A percentile compares a stretch with the other conserved stretches of the same genome.
Evolutionary conservation across 2,888 invertebrate species (phyloP).

Genomic region (Amphiduros pacificus): DNA sequence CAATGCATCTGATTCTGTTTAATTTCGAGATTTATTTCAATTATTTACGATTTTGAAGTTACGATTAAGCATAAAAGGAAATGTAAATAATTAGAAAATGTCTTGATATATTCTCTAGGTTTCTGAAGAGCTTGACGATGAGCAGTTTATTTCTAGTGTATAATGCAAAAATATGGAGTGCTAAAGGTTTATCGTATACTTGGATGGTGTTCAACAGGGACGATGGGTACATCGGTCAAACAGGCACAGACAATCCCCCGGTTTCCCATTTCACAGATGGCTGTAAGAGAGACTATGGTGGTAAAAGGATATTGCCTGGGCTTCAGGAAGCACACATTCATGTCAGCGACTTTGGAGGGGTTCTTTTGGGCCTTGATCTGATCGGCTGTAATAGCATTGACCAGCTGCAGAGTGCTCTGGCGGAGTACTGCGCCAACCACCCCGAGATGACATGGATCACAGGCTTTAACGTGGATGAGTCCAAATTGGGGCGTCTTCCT

Average conservation of each 20-base stretch:
- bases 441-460: slow-evolving; percentile 16
- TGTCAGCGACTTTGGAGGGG: slow-evolving; percentile 13
- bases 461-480: slow-evolving; percentile 28
- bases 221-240: background rate
- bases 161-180: background rate
- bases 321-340: slow-evolving; percentile 32
- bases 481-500: slow-evolving; percentile 27
- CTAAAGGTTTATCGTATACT: background rate
- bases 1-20: no score
- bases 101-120: no score
- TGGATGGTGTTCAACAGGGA: background rate
- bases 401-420: background rate
- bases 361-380: slow-evolving; percentile 9
- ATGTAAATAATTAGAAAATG: no score
- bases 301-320: slow-evolving; percentile 25
- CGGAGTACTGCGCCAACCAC: background rate
- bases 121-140: no score
- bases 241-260: slow-evolving; percentile 4
- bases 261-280: slow-evolving; percentile 6
- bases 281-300: background rate
- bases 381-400: background rate
- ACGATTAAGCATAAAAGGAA: no score
- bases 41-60: no score
- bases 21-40: no score
- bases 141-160: background rate